Base-by-base conservation (phyloP, 2,797 vertebrate genomes). In the Botia almorhae region DNA sequence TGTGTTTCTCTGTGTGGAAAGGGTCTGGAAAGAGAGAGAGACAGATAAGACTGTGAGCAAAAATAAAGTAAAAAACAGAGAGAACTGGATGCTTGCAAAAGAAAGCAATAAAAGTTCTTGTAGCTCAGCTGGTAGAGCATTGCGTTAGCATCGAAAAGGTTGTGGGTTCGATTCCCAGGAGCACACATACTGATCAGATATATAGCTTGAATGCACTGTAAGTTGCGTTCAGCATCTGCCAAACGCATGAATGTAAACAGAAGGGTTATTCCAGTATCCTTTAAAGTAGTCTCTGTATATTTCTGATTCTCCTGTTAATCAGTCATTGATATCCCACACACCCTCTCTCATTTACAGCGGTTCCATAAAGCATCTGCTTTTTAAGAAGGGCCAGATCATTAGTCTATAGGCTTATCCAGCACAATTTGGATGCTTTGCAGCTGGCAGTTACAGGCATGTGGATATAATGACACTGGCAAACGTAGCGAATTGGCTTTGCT, bases 341-440 rank as follows among this genome's bases (percentile, higher is more conserved):
- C 39, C 33, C n/a, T 29, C 26, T 36, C 17, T 36, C 68, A 78
- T 50, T 53, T 69, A n/a, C 29, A 16, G 23, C 43, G 63, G 60
- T 29, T 78, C 39, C 23, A 69, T 3, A 21, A 63, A 39, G 56
- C 60, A 63, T 19, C 53, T 64, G 58, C 33, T 70, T 72, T 64
- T 73, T 50, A 80, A 65, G 19, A 73, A 67, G 21, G 19, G 19
- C 12, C 36, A 67, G 48, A 67, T 73, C 48, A 65, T 80, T 73
- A 65, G 78, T 46, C 19, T 73, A 19, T 73, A 19, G 77, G 60
- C 69, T 80, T 73, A 65, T 72, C 60, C 69, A 46, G 50, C 69
- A 73, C 50, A 80, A 53, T 73, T 73, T 73, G 69, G 72, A 71
- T 17, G 26, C 68, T 53, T 36, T 56, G 61, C 4, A 70, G 39